Evolutionary conservation across 2,888 invertebrate genomes (phyloP).

Genomic region (Dryocosmus kuriphilus): DNA sequence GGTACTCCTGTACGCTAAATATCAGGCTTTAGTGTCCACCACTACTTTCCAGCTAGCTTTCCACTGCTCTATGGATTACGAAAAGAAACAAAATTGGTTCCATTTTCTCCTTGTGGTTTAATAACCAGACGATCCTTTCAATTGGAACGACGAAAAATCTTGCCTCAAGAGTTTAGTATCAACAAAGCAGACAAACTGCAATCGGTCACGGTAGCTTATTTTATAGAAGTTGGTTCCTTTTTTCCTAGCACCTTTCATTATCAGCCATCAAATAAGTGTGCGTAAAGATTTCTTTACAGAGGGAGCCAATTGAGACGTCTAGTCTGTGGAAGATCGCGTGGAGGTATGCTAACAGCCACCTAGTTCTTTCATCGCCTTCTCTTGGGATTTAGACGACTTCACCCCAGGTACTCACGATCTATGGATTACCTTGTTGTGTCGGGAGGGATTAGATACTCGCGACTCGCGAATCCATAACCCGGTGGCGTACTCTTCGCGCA

Average conservation of each 20-base stretch:
- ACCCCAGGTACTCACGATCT: neutral
- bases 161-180: too few relatives aligned
- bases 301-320: slow-evolving; percentile 19
- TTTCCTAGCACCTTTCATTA: neutral
- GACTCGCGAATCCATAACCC: slow-evolving; percentile 14
- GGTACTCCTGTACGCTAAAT: slow-evolving; percentile 5
- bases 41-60: neutral
- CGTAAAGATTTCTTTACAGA: neutral
- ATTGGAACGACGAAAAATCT: too few relatives aligned
- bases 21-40: slow-evolving; percentile 17
- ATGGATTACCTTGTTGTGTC: neutral
- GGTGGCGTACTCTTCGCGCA: slow-evolving; percentile 21
- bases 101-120: neutral
- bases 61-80: neutral
- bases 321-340: slow-evolving; percentile 55
- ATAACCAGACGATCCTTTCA: neutral
- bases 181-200: neutral
- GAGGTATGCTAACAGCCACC: slow-evolving; percentile 56
- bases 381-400: slow-evolving; percentile 25
- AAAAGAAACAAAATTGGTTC: neutral
- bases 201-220: neutral
- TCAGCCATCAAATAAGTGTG: neutral
- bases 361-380: slow-evolving; percentile 41
- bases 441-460: slow-evolving; percentile 11
- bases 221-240: neutral